These are phyloP conservation scores for Orius insidiosus DNA, from an alignment of 1,140 invertebrate genomes.

Conservation along the genomic window DNA sequence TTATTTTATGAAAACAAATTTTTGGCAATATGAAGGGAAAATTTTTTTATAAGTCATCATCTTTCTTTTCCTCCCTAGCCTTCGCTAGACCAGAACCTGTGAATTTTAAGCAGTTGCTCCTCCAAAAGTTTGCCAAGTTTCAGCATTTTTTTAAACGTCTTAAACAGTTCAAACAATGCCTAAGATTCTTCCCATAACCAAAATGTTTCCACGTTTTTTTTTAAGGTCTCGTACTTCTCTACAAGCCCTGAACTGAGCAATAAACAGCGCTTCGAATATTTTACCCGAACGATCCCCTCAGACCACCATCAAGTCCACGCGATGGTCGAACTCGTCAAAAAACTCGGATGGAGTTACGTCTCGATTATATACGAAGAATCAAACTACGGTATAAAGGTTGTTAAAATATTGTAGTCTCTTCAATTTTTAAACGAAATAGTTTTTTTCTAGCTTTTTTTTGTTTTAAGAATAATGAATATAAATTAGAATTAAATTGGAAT, in stretches of 20 bases:
- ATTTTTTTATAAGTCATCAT: too few species aligned
- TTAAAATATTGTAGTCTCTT: constrained; percentile 6
- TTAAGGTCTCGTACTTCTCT: constrained; percentile 88
- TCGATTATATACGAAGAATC: constrained; percentile 93
- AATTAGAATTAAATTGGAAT: too few species aligned
- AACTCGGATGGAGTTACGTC: constrained; percentile 81
- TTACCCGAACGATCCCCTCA: constrained; percentile 84
- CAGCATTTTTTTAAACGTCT: too few species aligned
- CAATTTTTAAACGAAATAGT: background rate
- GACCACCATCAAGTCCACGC: constrained; percentile 88
- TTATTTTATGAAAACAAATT: too few species aligned
- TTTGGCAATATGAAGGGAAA: too few species aligned
- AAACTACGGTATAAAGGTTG: constrained; percentile 89
- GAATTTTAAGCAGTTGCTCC: too few species aligned
- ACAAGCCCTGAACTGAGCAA: constrained; percentile 88
- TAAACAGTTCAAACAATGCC: too few species aligned
- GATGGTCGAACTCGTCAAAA: constrained; percentile 84
- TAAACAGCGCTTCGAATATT: constrained; percentile 89
- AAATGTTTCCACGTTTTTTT: constrained; percentile 15
- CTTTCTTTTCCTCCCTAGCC: too few species aligned
- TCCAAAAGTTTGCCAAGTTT: too few species aligned
- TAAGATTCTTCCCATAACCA: background rate
- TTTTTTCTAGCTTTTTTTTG: too few species aligned
- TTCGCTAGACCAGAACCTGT: too few species aligned
- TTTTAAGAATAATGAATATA: too few species aligned